These are phyloP conservation scores for Theretra japonica DNA, from an alignment of 2,888 invertebrate genomes.

Conservation along the genomic window DNA sequence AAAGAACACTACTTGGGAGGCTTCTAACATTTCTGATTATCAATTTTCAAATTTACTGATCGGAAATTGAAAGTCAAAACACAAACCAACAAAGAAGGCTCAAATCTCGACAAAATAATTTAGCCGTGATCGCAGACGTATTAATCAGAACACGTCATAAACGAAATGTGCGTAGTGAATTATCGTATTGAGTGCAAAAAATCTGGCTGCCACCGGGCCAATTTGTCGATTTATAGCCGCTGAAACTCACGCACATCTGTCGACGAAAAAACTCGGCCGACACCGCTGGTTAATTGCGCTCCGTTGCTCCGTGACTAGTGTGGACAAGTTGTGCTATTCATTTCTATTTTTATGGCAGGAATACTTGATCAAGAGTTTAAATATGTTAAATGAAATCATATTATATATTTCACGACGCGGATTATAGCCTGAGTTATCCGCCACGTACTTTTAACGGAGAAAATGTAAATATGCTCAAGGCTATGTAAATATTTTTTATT, in stretches of 20 bases:
- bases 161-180: slow-evolving; percentile 73
- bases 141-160: slow-evolving; percentile 76
- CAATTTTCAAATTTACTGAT: too few relatives aligned
- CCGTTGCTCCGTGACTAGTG: background rate
- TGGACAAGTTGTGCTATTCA: background rate
- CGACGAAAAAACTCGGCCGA: slow-evolving; percentile 50
- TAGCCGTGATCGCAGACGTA: slow-evolving; percentile 61
- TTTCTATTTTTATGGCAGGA: too few relatives aligned
- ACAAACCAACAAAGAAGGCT: background rate
- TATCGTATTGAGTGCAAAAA: slow-evolving; percentile 66
- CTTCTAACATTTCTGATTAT: too few relatives aligned
- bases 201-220: slow-evolving; percentile 53
- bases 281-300: slow-evolving; percentile 21
- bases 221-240: slow-evolving; percentile 66
- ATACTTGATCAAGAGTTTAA: too few relatives aligned
- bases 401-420: too few relatives aligned
- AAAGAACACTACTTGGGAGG: too few relatives aligned
- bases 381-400: too few relatives aligned
- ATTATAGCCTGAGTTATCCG: too few relatives aligned
- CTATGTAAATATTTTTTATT: too few relatives aligned
- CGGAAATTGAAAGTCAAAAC: background rate
- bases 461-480: too few relatives aligned
- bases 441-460: too few relatives aligned
- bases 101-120: slow-evolving; percentile 36
- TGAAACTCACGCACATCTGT: slow-evolving; percentile 66